phyloP scores from a whole-genome alignment of 2,888 invertebrate species.

The Drosophila monieri region DNA sequence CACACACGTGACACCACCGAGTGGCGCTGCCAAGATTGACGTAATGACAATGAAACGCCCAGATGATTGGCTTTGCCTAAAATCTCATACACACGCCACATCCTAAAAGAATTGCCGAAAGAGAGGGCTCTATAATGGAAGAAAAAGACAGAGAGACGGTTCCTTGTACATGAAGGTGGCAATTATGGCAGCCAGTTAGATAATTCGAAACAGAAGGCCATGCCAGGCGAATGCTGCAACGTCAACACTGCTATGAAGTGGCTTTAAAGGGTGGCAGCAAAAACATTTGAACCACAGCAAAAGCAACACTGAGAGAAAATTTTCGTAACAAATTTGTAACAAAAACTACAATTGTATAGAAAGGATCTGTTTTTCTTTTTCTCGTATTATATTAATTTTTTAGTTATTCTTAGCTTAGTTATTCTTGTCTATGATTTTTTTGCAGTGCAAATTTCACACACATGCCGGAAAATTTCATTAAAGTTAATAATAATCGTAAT shows the following conservation, averaged over 20 bases:
- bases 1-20: slow-evolving; percentile 50
- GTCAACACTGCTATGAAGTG: slow-evolving; percentile 41
- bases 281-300: slow-evolving; percentile 8
- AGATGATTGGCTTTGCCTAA: slow-evolving; percentile 68
- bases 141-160: neutral
- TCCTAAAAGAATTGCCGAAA: slow-evolving; percentile 26
- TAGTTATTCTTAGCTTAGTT: no score
- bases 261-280: slow-evolving; percentile 61
- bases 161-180: slow-evolving; percentile 31
- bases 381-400: no score
- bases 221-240: slow-evolving; percentile 27
- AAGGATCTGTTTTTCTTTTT: no score
- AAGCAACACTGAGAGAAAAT: neutral
- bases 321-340: no score
- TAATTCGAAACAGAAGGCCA: slow-evolving; percentile 67
- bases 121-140: slow-evolving; percentile 12
- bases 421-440: no score
- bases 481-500: slow-evolving; percentile 69
- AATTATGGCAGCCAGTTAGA: slow-evolving; percentile 65
- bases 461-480: slow-evolving; percentile 45
- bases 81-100: slow-evolving; percentile 23
- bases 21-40: slow-evolving; percentile 65
- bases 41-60: slow-evolving; percentile 76
- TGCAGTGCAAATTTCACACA: neutral
- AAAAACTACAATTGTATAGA: no score